Evolutionary conservation across 2,888 invertebrate genomes (phyloP), one percentile per base, ranked within the genome.

Genomic region (Limnephilus auricula): DNA sequence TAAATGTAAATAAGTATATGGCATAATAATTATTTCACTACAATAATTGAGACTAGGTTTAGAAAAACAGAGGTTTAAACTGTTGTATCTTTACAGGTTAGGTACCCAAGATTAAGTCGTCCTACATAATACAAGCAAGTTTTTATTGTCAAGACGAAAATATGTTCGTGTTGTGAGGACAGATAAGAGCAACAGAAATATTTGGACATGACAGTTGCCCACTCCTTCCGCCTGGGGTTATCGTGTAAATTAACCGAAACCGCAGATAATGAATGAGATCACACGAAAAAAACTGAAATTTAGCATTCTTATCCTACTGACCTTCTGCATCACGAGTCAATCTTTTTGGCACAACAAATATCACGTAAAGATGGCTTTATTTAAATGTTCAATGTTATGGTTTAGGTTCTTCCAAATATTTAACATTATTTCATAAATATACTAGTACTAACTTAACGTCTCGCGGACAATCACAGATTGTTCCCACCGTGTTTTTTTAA

Each of bases 251-350:
- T 82, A 82, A 82, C 82, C 82, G 82, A 82, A 82, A 82, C 82
- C 65, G 82, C 34, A 82, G 82, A 82, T 82, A 82, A 82, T 82
- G 82, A 82, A 82, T 82, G 82, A 82, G 82, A 82, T 82, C 82
- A 82, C 82, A 65, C 65, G 18, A 34, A 82, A 82, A 25, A 82
- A 82, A 82, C 82, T 65, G n/a, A 82, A 82, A 82, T 82, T 82
- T 82, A 82, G 82, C 82, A 82, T 82, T 82, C 82, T 82, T 82
- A 82, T 82, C 82, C 82, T 82, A 82, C 82, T 82, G 82, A 82
- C 82, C 82, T 82, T 82, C 82, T 82, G 82, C 82, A 82, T 82
- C 65, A 82, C 34, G n/a, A 82, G 82, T 34, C 82, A 82, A 82
- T 82, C 34, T 32, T 82, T 82, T 34, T 82, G 18, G 34, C 34